Evolutionary conservation across 2,797 vertebrate genomes (phyloP), one percentile per base, ranked within the genome.

Genomic region (Enteromius radiatus): DNA sequence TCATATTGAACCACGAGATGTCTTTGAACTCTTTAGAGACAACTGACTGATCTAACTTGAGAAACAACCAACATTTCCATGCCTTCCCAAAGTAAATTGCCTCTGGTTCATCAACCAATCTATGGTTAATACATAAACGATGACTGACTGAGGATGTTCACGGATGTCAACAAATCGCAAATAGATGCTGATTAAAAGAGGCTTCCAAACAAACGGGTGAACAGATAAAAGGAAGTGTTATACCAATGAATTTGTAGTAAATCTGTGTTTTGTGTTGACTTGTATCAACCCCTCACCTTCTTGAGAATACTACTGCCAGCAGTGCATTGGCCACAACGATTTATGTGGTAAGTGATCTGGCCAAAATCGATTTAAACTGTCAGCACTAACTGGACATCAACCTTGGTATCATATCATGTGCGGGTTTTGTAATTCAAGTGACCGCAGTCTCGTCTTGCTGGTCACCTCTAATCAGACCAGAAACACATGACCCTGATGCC

Each of bases 351-450:
- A 94, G 89, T 87, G 92, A 95, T 95, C 94, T 89, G 91, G 91
- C 91, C 91, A 84, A 88, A 90, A 95, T 95, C 90, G 94, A 95
- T 95, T 89, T 87, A 86, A 90, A 91, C 91, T 93, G 93, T 95
- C 94, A 94, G 93, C 94, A 93, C 89, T 91, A 93, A 94, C 94
- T 90, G 94, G 93, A 94, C 93, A 90, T 93, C 94, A 93, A 94
- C 92, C 93, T 93, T 92, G 91, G 90, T 91, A 90, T 91, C 88
- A 92, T 93, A 93, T 95, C 93, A 90, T 91, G 91, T 91, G 90
- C 87, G 84, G 91, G 90, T 91, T 91, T 90, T 85, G 90, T 92
- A 93, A 91, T 89, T 85, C 87, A 92, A 82, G 90, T 91, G 92
- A 94, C 93, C 93, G 90, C 93, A 94, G 93, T 88, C 91, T 92